Conservation (phyloP, 2,113 vertebrate genomes). For the Labrus mixtus region DNA sequence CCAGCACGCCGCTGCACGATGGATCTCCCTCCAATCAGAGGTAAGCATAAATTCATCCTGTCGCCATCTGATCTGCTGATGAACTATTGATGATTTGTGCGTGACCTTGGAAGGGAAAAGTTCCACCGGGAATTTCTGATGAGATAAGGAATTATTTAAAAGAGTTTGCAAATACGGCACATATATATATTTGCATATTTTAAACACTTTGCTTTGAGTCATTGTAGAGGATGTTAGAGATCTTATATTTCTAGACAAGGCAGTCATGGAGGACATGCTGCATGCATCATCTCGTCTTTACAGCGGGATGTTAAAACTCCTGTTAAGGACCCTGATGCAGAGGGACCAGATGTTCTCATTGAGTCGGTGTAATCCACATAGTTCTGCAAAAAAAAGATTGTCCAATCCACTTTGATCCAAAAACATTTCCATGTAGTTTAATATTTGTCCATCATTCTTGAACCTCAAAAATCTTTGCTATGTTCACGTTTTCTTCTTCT, state of each 20-base stretch:
- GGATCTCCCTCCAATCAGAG: constrained; percentile 84
- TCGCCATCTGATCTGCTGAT: constrained; percentile 47
- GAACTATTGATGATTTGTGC: constrained; percentile 40
- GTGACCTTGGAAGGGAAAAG: constrained; percentile 48
- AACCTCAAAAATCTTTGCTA: not conserved
- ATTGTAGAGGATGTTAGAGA: too few species aligned
- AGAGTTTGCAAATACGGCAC: not conserved
- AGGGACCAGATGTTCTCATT: not conserved
- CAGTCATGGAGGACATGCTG: not conserved
- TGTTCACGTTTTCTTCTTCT: not conserved
- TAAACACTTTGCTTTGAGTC: not conserved
- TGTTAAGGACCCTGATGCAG: not conserved
- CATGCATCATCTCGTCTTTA: too few species aligned
- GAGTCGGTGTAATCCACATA: not conserved
- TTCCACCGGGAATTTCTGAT: not conserved
- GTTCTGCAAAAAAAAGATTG: not conserved
- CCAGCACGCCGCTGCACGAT: constrained; percentile 65
- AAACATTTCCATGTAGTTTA: not conserved
- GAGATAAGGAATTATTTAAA: not conserved
- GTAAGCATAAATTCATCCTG: constrained; percentile 70
- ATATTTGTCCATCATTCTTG: not conserved
- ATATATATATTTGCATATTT: not conserved
- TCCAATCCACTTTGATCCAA: not conserved
- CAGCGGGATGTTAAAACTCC: too few species aligned
- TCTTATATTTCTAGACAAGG: not conserved